Percentiles rank a stretch among this genome's conserved stretches.
phyloP scores from a whole-genome alignment of 2,113 vertebrate species.

The Calcarius ornatus region DNA sequence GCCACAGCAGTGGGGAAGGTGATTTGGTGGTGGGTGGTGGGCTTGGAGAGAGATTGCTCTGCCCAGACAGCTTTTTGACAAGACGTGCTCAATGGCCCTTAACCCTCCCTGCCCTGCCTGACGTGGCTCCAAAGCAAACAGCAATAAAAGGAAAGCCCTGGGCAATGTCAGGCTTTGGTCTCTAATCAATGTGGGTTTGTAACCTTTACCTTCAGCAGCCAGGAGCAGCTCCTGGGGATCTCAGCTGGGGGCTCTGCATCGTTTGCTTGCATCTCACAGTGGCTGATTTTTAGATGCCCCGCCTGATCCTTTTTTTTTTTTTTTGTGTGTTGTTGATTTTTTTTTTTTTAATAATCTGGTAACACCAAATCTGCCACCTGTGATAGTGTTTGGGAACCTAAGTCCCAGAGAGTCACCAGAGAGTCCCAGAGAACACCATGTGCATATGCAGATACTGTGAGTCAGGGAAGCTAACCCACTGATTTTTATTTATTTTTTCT shows the following conservation, averaged over 20 bases:
- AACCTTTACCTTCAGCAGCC: conserved; percentile 46
- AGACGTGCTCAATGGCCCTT: background rate
- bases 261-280: background rate
- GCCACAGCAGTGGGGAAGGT: background rate
- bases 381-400: background rate
- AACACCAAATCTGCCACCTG: background rate
- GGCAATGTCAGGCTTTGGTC: conserved; percentile 25
- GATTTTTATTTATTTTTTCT: background rate
- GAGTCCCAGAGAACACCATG: too few species aligned
- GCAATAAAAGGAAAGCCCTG: background rate
- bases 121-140: background rate
- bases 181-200: conserved; percentile 3
- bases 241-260: background rate
- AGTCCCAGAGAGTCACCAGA: background rate
- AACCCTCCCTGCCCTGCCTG: background rate
- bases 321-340: too few species aligned
- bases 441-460: background rate
- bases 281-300: background rate
- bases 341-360: background rate
- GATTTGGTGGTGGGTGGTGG: background rate
- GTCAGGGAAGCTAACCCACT: background rate
- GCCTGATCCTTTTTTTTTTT: background rate
- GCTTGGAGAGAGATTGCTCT: background rate
- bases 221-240: background rate
- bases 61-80: background rate